phyloP scores from a whole-genome alignment of 2,888 invertebrate genomes.

The Synanthedon myopaeformis region DNA sequence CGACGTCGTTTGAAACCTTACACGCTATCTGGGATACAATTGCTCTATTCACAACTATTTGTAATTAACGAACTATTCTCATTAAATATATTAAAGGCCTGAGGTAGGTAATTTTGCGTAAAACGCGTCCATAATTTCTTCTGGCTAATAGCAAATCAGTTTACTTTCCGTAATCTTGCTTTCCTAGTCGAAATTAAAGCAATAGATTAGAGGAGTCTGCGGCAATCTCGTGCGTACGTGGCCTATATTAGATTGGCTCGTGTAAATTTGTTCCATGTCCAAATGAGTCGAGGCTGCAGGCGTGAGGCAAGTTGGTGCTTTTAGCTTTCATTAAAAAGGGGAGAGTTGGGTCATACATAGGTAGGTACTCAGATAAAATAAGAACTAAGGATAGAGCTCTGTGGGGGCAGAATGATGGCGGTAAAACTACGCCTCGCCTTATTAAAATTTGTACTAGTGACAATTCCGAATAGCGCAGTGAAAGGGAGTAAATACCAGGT shows the following conservation, averaged over 20 bases:
- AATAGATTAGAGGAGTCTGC: conserved; percentile 37
- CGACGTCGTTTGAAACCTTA: conserved; percentile 8
- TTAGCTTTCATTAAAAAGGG: conserved; percentile 41
- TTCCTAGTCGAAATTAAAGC: conserved; percentile 35
- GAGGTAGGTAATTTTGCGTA: neutral
- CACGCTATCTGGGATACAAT: conserved; percentile 12
- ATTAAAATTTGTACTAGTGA: no score
- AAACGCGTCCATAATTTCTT: neutral
- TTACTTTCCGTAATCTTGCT: conserved; percentile 4
- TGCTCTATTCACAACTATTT: conserved; percentile 18
- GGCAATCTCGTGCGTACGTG: conserved; percentile 29
- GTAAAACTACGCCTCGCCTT: no score
- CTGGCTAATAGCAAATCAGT: neutral
- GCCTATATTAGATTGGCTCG: conserved; percentile 46
- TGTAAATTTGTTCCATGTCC: conserved; percentile 55
- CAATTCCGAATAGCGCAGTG: no score
- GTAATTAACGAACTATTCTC: conserved; percentile 13
- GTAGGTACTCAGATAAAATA: no score
- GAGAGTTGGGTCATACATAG: conserved; percentile 5
- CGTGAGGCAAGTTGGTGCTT: conserved; percentile 17
- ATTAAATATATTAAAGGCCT: conserved; percentile 11
- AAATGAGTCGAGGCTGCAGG: conserved; percentile 47
- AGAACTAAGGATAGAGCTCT: no score
- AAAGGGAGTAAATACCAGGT: no score
- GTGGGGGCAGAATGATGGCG: no score